phyloP scores from a whole-genome alignment of 1,140 invertebrate species.

The Dufourea novaeangliae region DNA sequence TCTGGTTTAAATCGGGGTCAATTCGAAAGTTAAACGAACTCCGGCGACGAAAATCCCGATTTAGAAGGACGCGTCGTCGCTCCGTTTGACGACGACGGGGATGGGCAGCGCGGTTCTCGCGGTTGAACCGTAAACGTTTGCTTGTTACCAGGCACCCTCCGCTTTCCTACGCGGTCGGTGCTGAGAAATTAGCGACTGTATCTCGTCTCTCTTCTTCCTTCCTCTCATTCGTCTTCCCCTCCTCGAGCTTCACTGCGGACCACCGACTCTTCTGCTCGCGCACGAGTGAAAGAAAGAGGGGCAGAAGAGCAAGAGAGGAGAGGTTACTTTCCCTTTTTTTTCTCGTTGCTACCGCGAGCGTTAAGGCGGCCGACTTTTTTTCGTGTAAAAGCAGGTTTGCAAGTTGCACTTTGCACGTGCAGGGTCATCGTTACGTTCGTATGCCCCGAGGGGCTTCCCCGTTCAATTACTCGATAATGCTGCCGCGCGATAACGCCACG shows the following conservation, averaged over 20 bases:
- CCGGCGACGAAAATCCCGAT: conserved; percentile 56
- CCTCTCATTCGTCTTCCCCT: background rate
- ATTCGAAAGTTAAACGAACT: conserved; percentile 70
- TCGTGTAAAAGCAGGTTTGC: conserved; percentile 49
- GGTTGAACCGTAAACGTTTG: conserved; percentile 23
- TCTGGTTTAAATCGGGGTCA: conserved; percentile 66
- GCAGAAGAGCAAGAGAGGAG: background rate
- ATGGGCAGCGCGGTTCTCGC: conserved; percentile 5
- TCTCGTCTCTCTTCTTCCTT: background rate
- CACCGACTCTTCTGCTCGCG: background rate
- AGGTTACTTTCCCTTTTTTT: conserved; percentile 31
- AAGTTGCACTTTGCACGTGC: conserved; percentile 50
- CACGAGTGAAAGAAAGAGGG: background rate
- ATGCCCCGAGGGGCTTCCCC: conserved; percentile 15
- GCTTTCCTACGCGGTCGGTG: conserved; percentile 9
- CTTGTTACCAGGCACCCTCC: conserved; percentile 42
- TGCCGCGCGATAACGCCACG: conserved; percentile 38
- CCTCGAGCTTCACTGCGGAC: background rate
- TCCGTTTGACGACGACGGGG: conserved; percentile 43
- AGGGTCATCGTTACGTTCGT: conserved; percentile 32
- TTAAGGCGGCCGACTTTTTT: conserved; percentile 28
- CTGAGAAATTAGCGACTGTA: conserved; percentile 9
- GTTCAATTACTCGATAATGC: conserved; percentile 51
- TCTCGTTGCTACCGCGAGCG: background rate
- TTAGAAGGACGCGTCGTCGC: conserved; percentile 50